A percentile compares a stretch with the other conserved stretches of the same genome.
Conservation (phyloP, 2,888 invertebrate species). For the Lithophane leautieri region DNA sequence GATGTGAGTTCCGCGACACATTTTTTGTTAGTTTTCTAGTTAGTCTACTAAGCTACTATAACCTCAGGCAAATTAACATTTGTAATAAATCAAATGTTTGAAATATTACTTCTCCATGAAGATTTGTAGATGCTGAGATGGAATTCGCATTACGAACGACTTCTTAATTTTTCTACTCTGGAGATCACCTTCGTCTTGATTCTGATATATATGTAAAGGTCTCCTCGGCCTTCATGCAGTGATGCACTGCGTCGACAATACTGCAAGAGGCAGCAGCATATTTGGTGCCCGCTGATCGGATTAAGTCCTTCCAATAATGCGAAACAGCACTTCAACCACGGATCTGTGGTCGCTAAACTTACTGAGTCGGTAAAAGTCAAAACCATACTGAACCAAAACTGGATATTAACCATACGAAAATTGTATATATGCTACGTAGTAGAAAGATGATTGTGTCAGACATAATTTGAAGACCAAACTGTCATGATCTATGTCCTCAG, state of each 20-base stretch:
- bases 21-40: neutral
- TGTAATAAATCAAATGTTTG: neutral
- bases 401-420: neutral
- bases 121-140: neutral
- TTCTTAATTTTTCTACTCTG: neutral
- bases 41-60: neutral
- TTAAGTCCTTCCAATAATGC: neutral
- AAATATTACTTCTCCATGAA: neutral
- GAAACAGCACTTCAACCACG: neutral
- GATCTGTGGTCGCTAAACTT: neutral
- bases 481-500: slow-evolving; percentile 63
- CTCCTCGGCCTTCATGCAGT: neutral
- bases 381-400: neutral
- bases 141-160: neutral
- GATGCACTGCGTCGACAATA: neutral
- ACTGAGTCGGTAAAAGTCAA: neutral
- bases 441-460: neutral
- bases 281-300: neutral
- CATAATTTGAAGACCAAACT: neutral
- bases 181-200: neutral
- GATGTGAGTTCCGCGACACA: slow-evolving; percentile 78
- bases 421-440: neutral
- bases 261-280: no score
- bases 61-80: neutral
- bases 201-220: neutral